Evolutionary conservation across 2,888 invertebrate species (phyloP), one percentile per base, ranked within the genome.

Genomic region (Cerastis leucographa): DNA sequence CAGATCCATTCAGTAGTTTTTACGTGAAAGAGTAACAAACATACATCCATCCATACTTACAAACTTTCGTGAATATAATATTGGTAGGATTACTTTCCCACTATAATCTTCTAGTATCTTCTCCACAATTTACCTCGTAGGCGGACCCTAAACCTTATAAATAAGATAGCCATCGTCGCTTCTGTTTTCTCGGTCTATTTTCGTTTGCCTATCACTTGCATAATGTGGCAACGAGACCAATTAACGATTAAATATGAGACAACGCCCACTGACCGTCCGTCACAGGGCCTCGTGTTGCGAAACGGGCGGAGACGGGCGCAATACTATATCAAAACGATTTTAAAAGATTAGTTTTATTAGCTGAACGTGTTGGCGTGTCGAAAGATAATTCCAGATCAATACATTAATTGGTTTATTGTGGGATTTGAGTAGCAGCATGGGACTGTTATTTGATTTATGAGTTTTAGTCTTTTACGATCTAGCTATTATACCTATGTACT

Each of bases 191-290:
- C 70, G 64, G 46, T 83, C 82, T 89, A 85, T 86, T 88, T 86
- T 68, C 80, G 78, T 81, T 85, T 84, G 80, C 78, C 81, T 85
- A 87, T 87, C 80, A 86, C 74, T 91, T 91, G 91, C 91, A 90
- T 91, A 91, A 93, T 88, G 88, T 86, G 85, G 89, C 88, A 89
- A 89, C 87, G 88, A 88, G 87, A 85, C 83, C 92, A 93, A 94
- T 94, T 94, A 94, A 90, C 90, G 89, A 93, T 93, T 92, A 93
- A 92, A 92, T 92, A 91, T 91, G 89, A 90, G 88, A 87, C 82
- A 84, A 76, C 86, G 83, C 87, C 87, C 87, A 87, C 85, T 54
- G 70, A 17, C 71, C 81, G 85, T 81, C 80, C 73, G 84, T 83
- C 80, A 83, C 85, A 82, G 82, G 83, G 81, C 75, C 71, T 68